Conservation (phyloP, 2,113 vertebrate species). For the Ellobius talpinus region DNA sequence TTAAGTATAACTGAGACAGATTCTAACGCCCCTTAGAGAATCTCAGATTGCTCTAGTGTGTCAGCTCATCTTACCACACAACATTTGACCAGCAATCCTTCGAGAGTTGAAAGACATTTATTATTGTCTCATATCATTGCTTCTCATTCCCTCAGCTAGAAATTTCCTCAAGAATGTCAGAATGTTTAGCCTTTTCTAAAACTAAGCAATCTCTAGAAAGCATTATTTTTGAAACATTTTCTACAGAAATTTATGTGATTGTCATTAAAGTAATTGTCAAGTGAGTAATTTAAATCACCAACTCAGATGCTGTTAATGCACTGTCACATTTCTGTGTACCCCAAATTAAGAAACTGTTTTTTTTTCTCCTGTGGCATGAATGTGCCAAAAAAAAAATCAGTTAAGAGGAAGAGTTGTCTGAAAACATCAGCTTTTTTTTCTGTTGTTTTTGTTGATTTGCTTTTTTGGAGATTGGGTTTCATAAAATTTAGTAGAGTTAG, state of each 20-base stretch:
- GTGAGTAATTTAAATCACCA: not conserved
- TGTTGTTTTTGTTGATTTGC: too few relatives aligned
- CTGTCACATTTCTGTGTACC: not conserved
- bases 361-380: not conserved
- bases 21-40: not conserved
- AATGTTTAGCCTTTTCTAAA: not conserved
- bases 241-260: not conserved
- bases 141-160: not conserved
- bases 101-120: not conserved
- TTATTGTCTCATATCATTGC: not conserved
- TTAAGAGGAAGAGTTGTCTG: not conserved
- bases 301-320: not conserved
- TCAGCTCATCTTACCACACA: not conserved
- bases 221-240: constrained; percentile 18
- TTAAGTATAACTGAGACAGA: not conserved
- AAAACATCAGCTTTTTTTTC: not conserved
- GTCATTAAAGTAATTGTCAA: not conserved
- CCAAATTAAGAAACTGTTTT: not conserved
- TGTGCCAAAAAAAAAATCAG: not conserved
- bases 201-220: not conserved
- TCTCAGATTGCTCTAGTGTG: fast-evolving
- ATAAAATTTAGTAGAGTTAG: not conserved
- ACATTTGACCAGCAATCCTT: not conserved
- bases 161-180: not conserved
- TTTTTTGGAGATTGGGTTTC: not conserved